Conservation (phyloP, 2,113 vertebrate species). For the Burhinus oedicnemus region DNA sequence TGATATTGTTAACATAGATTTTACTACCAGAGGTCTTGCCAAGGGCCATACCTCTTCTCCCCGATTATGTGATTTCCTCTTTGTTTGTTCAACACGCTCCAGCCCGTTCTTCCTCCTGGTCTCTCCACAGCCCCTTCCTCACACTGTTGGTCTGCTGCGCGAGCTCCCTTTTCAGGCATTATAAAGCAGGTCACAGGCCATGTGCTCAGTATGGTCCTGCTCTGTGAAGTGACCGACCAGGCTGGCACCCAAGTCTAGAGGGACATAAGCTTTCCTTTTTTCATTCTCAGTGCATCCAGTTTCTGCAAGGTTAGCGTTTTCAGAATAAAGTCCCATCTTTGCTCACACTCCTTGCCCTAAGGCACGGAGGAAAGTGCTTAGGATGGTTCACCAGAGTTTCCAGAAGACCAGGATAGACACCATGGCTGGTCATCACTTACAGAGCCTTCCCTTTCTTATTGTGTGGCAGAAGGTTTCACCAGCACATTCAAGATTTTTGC, state of each 20-base stretch:
- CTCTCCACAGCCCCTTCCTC: not conserved
- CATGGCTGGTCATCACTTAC: not conserved
- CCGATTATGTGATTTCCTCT: not conserved
- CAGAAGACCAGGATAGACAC: not conserved
- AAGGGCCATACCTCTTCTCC: not conserved
- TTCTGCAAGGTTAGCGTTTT: not conserved
- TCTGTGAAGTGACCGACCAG: not conserved
- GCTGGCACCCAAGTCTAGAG: not conserved
- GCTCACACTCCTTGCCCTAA: not conserved
- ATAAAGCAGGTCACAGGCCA: not conserved
- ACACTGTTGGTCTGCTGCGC: not conserved
- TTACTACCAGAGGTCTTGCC: not conserved
- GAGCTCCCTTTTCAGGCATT: not conserved
- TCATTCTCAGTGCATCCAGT: not conserved
- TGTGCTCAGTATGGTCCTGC: not conserved
- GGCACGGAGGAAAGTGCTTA: not conserved
- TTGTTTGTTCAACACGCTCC: not conserved
- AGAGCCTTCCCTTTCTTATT: not conserved
- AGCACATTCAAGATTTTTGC: not conserved
- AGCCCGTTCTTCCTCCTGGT: not conserved
- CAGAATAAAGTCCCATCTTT: not conserved
- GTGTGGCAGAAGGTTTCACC: not conserved
- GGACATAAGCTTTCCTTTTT: not conserved
- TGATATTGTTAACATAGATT: conserved; percentile 13
- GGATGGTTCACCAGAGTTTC: not conserved